Evolutionary conservation across 2,113 vertebrate species (phyloP).

Genomic region (Holacanthus passer): DNA sequence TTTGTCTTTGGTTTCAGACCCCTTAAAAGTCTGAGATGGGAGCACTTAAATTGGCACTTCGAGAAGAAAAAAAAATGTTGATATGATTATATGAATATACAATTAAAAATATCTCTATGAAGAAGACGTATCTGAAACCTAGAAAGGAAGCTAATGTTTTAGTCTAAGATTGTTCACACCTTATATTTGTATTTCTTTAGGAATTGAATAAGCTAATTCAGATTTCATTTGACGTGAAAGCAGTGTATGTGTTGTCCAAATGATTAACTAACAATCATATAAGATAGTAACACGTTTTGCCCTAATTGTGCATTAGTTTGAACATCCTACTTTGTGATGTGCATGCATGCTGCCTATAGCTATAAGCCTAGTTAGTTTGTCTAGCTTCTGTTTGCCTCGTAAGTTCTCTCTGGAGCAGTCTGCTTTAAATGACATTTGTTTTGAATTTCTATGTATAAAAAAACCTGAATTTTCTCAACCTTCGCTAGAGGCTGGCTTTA

Average conservation of each 20-base stretch:
- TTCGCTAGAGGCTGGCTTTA: conserved; percentile 24
- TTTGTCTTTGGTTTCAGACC: conserved; percentile 55
- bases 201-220: conserved; percentile 81
- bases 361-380: conserved; percentile 78
- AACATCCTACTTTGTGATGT: conserved; percentile 75
- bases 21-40: conserved; percentile 55
- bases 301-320: conserved; percentile 81
- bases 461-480: conserved; percentile 42
- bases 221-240: conserved; percentile 63
- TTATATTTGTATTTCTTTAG: conserved; percentile 71
- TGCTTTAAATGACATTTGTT: conserved; percentile 55
- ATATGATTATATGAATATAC: conserved; percentile 28
- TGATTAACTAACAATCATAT: conserved; percentile 72
- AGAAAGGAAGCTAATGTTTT: conserved; percentile 64
- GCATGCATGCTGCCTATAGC: conserved; percentile 84
- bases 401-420: conserved; percentile 60
- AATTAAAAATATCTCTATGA: conserved; percentile 34
- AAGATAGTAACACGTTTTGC: conserved; percentile 74
- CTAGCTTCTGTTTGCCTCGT: conserved; percentile 72
- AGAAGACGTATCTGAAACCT: conserved; percentile 46
- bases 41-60: conserved; percentile 82
- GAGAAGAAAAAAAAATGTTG: conserved; percentile 35
- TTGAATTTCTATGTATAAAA: conserved; percentile 52
- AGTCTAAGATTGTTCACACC: conserved; percentile 59
- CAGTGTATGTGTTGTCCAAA: conserved; percentile 66